Evolutionary conservation across 1,140 invertebrate genomes (phyloP).

Genomic region (Meloidogyne floridensis): DNA sequence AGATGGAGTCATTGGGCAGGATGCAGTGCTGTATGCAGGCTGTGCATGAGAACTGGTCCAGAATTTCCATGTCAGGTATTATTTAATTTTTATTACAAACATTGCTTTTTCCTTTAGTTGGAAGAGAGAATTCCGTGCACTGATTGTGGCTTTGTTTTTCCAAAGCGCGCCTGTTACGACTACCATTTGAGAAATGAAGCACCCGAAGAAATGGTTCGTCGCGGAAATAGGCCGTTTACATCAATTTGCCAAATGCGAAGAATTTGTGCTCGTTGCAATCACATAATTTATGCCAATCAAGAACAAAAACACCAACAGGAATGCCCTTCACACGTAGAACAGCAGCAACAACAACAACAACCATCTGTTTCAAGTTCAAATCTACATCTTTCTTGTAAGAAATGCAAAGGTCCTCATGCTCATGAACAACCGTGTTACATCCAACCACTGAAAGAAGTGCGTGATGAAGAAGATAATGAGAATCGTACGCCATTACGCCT

Average conservation of each 20-base stretch:
- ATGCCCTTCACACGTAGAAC: not conserved
- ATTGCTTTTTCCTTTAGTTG: too few relatives aligned
- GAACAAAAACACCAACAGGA: not conserved
- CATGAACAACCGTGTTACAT: conserved; percentile 13
- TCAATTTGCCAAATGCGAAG: conserved; percentile 8
- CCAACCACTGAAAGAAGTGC: not conserved
- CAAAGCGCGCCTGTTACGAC: not conserved
- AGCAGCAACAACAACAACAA: not conserved
- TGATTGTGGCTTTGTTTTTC: conserved; percentile 14
- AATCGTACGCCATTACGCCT: not conserved
- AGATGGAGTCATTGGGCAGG: not conserved
- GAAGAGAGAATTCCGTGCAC: not conserved
- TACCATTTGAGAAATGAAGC: not conserved
- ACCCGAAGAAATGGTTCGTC: not conserved
- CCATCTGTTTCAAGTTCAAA: not conserved
- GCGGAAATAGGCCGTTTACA: not conserved
- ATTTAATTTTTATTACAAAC: too few relatives aligned
- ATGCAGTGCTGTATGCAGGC: not conserved
- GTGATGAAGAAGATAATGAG: not conserved
- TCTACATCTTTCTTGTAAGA: not conserved
- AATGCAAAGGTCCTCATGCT: not conserved
- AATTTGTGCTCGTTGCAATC: not conserved
- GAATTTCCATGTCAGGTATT: not conserved
- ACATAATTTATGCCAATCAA: not conserved
- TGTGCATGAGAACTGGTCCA: not conserved